phyloP scores from a whole-genome alignment of 1,140 invertebrate genomes.

The Spodoptera frugiperda region DNA sequence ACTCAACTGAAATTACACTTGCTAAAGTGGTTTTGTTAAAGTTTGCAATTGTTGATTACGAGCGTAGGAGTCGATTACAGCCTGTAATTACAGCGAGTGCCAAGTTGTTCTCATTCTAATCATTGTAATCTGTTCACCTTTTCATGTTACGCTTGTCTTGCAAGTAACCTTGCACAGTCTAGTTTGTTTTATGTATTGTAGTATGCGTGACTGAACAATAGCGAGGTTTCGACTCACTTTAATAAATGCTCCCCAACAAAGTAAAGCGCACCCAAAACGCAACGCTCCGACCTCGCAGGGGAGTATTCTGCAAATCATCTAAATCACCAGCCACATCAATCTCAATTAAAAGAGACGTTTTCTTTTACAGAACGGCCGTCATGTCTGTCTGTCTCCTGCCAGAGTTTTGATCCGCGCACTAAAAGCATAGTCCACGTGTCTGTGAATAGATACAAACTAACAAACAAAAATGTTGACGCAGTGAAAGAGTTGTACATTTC shows the following conservation, averaged over 20 bases:
- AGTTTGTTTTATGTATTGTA: too few relatives aligned
- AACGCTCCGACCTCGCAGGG: constrained; percentile 24
- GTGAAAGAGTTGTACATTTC: constrained; percentile 22
- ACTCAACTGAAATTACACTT: constrained; percentile 47
- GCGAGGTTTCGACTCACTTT: not conserved
- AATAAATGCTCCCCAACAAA: not conserved
- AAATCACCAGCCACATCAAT: constrained; percentile 34
- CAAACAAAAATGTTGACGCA: constrained; percentile 6
- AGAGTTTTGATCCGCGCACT: not conserved
- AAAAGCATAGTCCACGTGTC: not conserved
- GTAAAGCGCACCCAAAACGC: not conserved
- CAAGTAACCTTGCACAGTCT: not conserved
- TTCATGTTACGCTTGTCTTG: constrained; percentile 11
- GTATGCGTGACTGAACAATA: not conserved
- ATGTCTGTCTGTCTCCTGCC: constrained; percentile 35
- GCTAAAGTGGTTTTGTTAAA: constrained; percentile 46
- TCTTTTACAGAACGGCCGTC: constrained; percentile 21
- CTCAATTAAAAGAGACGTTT: constrained; percentile 35
- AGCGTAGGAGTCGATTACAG: constrained; percentile 46
- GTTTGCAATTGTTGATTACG: constrained; percentile 49
- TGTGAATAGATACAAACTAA: constrained; percentile 1
- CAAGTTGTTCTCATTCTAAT: constrained; percentile 41
- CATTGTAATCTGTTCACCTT: constrained; percentile 28
- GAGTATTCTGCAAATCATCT: constrained; percentile 42
- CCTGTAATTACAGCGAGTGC: constrained; percentile 41